Evolutionary conservation across 1,140 invertebrate genomes (phyloP), one percentile per base, ranked within the genome.

Genomic region (Drosophila saltans): DNA sequence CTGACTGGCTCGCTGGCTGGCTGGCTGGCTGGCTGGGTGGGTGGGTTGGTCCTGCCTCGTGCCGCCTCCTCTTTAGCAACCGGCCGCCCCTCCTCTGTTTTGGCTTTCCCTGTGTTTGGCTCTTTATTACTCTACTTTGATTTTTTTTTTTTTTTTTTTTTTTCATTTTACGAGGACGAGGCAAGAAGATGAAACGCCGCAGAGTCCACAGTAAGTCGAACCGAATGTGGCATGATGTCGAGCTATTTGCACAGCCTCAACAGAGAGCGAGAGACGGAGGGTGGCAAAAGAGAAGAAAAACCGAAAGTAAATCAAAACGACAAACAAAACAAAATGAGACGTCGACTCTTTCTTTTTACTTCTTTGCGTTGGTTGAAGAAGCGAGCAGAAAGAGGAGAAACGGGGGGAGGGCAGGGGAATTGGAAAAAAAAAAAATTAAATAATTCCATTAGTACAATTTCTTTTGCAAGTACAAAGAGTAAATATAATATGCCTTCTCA

Each of bases 371-470:
- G 45, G 45, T 9, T 52, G 41, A n/a, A 4, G 41, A 26, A 9
- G 21, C 9, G 2, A 36, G 33, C 16, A 16, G 6, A 7, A 36
- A 7, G 45, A 2, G 21, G 45, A 0, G 16, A 10, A 21, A 9
- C 0, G 8, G 21, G 8, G 7, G 21, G 21, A n/a, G 10, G 28
- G 28, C 4, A 30, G 41, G 39, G 9, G 39, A 9, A 9, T 40
- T 43, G 41, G 63, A n/a, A 72, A 58, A 41, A 65, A 81, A 75
- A 74, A 75, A 71, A 80, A 91, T 85, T 70, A 91, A 81, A 91
- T 91, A 91, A 91, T 91, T 91, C 90, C 90, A 91, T 91, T 91
- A 91, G 90, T 90, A 84, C 85, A 90, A 91, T 91, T 91, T 91
- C 85, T 91, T 91, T 91, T 91, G 83, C 90, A 91, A 91, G 89